phyloP scores from a whole-genome alignment of 2,888 invertebrate genomes.

The Drosophila longiperda region DNA sequence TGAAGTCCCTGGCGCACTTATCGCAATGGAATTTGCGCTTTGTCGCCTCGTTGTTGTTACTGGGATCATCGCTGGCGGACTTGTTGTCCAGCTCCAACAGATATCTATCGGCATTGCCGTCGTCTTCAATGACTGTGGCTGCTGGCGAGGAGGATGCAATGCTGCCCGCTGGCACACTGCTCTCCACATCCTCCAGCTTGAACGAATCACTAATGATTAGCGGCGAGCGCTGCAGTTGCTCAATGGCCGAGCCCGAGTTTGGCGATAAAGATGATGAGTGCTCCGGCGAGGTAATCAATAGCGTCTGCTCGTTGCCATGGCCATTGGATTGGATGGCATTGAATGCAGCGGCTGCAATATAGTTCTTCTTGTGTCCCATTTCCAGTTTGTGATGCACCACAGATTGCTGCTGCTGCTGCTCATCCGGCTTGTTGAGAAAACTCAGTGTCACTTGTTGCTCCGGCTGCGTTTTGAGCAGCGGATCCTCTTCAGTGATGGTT shows the following conservation, averaged over 20 bases:
- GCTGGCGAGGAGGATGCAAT: conserved; percentile 32
- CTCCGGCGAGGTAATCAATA: conserved; percentile 26
- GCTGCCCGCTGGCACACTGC: conserved; percentile 16
- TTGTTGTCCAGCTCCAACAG: conserved; percentile 23
- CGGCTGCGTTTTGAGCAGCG: conserved; percentile 10
- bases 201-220: conserved; percentile 51
- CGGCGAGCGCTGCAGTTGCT: conserved; percentile 62
- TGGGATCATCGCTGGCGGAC: conserved; percentile 17
- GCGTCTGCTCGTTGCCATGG: conserved; percentile 22
- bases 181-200: conserved; percentile 57
- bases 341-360: conserved; percentile 19
- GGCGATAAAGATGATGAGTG: conserved; percentile 34
- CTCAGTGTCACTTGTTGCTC: conserved; percentile 53
- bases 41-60: not conserved
- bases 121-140: conserved; percentile 6
- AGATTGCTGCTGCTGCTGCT: conserved; percentile 10
- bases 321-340: conserved; percentile 5
- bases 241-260: conserved; percentile 44
- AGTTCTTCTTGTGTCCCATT: conserved; percentile 40
- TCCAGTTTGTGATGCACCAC: conserved; percentile 17
- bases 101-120: conserved; percentile 28
- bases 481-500: not conserved
- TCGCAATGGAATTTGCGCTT: conserved; percentile 72
- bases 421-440: conserved; percentile 42
- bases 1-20: conserved; percentile 90